Evolutionary conservation across 2,113 vertebrate genomes (phyloP).

Genomic region (Canis aureus): DNA sequence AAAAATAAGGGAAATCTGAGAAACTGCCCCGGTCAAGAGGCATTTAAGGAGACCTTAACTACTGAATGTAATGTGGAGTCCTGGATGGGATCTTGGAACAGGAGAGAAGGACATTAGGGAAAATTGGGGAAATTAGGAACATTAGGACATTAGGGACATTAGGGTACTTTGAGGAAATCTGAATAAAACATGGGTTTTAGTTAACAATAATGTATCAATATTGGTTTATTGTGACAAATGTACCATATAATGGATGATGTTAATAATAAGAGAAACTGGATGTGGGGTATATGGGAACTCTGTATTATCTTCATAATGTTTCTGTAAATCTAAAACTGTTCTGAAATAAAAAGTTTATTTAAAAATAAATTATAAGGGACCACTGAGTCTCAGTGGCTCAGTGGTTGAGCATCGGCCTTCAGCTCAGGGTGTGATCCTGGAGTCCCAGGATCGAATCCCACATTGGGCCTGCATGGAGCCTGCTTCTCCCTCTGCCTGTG

Average conservation of each 20-base stretch:
- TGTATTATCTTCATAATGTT: neutral
- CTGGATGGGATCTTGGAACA: neutral
- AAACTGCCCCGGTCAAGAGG: neutral
- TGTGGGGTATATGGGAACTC: neutral
- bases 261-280: neutral
- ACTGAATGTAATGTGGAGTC: neutral
- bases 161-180: neutral
- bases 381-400: no score
- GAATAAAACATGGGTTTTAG: neutral
- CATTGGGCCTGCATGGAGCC: no score
- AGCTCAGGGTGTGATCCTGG: no score
- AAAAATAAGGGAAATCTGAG: neutral
- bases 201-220: neutral
- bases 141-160: no score
- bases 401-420: no score
- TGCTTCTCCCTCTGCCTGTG: no score
- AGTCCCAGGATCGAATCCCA: no score
- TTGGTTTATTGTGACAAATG: neutral
- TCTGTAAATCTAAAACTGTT: neutral
- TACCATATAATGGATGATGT: neutral
- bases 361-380: neutral
- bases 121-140: neutral
- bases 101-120: neutral
- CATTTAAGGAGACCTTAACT: neutral
- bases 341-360: neutral